phyloP scores from a whole-genome alignment of 2,797 vertebrate genomes.

The Thalassophryne amazonica region DNA sequence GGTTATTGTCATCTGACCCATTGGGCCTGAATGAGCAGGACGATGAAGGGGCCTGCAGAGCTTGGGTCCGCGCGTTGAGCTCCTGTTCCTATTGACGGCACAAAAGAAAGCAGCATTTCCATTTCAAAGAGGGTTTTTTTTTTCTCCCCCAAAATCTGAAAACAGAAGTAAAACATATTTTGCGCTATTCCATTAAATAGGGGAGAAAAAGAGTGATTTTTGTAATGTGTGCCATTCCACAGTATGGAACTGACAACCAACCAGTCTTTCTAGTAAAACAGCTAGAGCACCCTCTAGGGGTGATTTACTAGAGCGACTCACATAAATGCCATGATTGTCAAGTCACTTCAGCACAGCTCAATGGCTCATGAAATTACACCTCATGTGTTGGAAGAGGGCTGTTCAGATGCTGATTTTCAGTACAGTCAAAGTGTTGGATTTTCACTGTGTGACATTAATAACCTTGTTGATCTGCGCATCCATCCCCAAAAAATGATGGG shows the following conservation, averaged over 20 bases:
- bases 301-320: conserved; percentile 2
- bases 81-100: conserved; percentile 89
- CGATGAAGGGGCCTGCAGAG: conserved; percentile 91
- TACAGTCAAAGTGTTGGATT: conserved; percentile 16
- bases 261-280: background rate
- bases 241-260: background rate
- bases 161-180: background rate
- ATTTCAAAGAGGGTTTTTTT: background rate
- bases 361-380: conserved; percentile 58
- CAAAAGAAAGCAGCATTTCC: conserved; percentile 7
- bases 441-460: too few relatives aligned
- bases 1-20: conserved; percentile 96
- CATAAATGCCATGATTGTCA: conserved; percentile 12
- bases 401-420: conserved; percentile 28
- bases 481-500: too few relatives aligned
- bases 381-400: conserved; percentile 25
- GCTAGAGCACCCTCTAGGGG: conserved; percentile 51
- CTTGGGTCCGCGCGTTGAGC: conserved; percentile 91
- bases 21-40: conserved; percentile 95
- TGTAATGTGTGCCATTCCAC: background rate
- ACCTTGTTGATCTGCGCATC: too few relatives aligned
- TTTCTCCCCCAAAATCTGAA: too few relatives aligned
- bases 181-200: too few relatives aligned
- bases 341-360: conserved; percentile 35
- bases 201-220: background rate